Percentiles rank a stretch among this genome's conserved stretches.
phyloP scores from a whole-genome alignment of 1,140 invertebrate species.

The Hyposmocoma kahamanoa region DNA sequence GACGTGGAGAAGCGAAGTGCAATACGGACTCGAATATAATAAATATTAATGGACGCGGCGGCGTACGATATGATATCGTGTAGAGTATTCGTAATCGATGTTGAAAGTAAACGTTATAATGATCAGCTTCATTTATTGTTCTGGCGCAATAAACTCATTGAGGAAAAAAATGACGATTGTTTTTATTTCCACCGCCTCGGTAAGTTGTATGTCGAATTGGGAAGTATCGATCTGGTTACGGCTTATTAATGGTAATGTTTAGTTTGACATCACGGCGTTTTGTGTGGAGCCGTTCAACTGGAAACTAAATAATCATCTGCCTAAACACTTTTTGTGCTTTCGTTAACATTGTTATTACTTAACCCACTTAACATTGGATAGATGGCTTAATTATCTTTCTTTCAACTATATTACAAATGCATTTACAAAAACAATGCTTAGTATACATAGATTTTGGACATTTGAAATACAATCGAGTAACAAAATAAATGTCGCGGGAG shows the following conservation, averaged over 20 bases:
- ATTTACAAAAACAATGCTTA: no score
- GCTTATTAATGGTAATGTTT: constrained; percentile 14
- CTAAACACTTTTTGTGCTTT: neutral
- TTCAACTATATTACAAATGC: no score
- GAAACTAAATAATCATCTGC: neutral
- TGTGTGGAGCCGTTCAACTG: neutral
- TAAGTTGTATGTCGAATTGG: constrained; percentile 35
- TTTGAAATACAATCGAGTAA: no score
- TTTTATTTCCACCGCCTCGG: constrained; percentile 47
- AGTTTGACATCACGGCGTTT: no score
- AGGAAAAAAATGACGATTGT: constrained; percentile 59
- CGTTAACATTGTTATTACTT: neutral
- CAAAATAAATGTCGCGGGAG: constrained; percentile 5
- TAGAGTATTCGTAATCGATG: constrained; percentile 70
- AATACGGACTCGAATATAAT: constrained; percentile 61
- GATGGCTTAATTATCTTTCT: neutral
- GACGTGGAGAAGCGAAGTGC: constrained; percentile 56
- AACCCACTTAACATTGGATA: neutral
- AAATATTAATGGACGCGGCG: constrained; percentile 48
- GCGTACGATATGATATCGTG: constrained; percentile 54
- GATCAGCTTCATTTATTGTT: constrained; percentile 73
- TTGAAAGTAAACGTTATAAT: constrained; percentile 72
- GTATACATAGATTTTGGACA: no score
- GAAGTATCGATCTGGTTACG: constrained; percentile 27
- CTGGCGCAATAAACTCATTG: constrained; percentile 71